These are phyloP conservation scores for Platycnemis pennipes DNA, from an alignment of 2,888 invertebrate genomes.

Conservation along the genomic window DNA sequence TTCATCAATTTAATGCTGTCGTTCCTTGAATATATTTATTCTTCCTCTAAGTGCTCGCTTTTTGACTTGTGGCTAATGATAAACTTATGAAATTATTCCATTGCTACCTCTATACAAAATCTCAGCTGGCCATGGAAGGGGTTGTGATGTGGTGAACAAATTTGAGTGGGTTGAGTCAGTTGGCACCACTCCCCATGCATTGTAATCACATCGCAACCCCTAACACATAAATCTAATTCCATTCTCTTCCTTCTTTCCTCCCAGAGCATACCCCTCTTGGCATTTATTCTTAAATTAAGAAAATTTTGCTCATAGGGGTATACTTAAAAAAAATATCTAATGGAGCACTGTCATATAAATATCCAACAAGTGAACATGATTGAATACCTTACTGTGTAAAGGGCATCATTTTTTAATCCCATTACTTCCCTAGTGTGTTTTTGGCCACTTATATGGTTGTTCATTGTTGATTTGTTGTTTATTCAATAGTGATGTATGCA, in stretches of 20 bases:
- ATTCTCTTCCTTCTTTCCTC: conserved; percentile 15
- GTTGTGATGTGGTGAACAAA: conserved; percentile 24
- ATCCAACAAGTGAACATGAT: conserved; percentile 15
- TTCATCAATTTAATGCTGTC: not conserved
- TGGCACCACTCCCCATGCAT: not conserved
- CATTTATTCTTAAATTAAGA: not conserved
- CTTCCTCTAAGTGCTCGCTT: conserved; percentile 62
- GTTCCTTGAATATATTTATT: not conserved
- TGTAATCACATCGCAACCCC: not conserved
- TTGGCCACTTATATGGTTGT: conserved; percentile 28
- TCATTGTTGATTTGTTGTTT: conserved; percentile 53
- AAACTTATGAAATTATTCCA: conserved; percentile 2
- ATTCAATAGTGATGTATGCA: conserved; percentile 48
- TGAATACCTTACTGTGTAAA: not conserved
- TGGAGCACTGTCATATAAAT: conserved; percentile 48
- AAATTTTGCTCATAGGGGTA: not conserved
- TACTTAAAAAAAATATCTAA: not conserved
- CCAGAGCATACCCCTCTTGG: conserved; percentile 7
- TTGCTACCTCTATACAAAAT: conserved; percentile 61
- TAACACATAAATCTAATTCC: conserved; percentile 11
- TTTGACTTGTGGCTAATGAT: conserved; percentile 60
- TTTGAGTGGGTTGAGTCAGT: not conserved
- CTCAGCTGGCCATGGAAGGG: conserved; percentile 16
- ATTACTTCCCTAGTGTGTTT: conserved; percentile 57
- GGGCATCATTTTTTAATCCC: not conserved